Conservation (phyloP, 2,113 vertebrate genomes). For the Probosciger aterrimus region DNA sequence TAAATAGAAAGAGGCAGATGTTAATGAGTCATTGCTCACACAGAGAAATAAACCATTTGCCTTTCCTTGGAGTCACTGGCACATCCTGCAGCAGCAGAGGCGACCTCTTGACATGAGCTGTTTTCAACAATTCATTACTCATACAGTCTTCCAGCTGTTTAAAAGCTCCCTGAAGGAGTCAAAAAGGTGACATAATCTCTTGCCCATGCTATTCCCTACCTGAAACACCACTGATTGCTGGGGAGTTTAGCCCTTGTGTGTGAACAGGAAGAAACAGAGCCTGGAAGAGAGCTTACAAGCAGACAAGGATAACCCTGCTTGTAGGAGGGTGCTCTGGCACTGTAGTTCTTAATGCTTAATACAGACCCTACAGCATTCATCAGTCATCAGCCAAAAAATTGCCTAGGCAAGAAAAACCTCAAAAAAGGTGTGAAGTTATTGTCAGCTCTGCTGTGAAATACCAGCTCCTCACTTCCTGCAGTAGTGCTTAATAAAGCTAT, state of each 20-base stretch:
- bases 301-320: not conserved
- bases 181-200: conserved; percentile 36
- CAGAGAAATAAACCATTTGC: conserved; percentile 1
- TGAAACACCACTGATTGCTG: not conserved
- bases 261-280: not conserved
- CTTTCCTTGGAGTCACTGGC: conserved; percentile 23
- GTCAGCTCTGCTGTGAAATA: not conserved
- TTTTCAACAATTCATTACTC: conserved; percentile 45
- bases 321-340: not conserved
- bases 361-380: not conserved
- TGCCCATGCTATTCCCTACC: not conserved
- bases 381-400: not conserved
- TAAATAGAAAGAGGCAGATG: conserved; percentile 47
- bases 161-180: not conserved
- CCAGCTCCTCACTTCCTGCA: not conserved
- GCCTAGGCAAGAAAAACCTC: not conserved
- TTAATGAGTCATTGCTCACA: not conserved
- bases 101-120: not conserved
- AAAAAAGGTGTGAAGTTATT: not conserved
- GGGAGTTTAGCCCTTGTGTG: not conserved
- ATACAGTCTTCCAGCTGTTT: not conserved
- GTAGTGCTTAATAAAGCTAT: not conserved
- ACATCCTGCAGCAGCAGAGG: conserved; percentile 15
- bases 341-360: not conserved
- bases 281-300: not conserved